Base-by-base conservation (phyloP, 2,797 vertebrate genomes). In the Acridotheres tristis region DNA sequence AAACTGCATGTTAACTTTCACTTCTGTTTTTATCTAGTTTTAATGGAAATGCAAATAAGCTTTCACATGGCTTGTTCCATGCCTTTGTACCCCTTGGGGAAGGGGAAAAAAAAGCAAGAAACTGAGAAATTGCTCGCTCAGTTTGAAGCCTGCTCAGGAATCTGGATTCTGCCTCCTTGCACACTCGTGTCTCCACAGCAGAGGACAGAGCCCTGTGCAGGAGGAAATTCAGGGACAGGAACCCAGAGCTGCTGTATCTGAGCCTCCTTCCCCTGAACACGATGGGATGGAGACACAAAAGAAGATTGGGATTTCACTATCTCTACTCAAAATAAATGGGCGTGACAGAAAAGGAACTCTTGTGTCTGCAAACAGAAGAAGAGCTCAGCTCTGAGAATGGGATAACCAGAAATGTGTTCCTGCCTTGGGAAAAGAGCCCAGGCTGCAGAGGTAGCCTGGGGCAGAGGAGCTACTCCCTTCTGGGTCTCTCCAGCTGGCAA, bases 271-370 rank as follows among this genome's bases (percentile, higher is more conserved):
- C 68, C 73, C 67, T 16, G 42, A 79, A 82, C 59, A 61, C 2
- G 6, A 82, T 0, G 0, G 30, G 8, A 66, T 16, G 55, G 51
- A 84, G 91, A 91, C 51, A 91, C 40, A 79, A 47, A 29, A 78
- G 59, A 43, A 76, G 42, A 91, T 8, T 51, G 76, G 73, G 74
- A 80, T 89, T 85, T 84, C 77, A n/a, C 48, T 36, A 42, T 66
- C 82, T 84, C 36, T 18, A 19, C 62, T 84, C 82, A 53, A 86
- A 93, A 91, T 57, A 69, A 96, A 93, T 43, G 38, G 79, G 67
- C 3, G 5, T 1, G 11, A 88, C 76, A 84, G 94, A 48, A 78
- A 89, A 89, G 32, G 53, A 82, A 29, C 40, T 29, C 58, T 42
- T 38, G 76, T 43, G 79, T 84, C 63, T 43, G 66, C 4, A 1